Evolutionary conservation across 2,797 vertebrate genomes (phyloP), one percentile per base, ranked within the genome.

Genomic region (Xenopus petersii): DNA sequence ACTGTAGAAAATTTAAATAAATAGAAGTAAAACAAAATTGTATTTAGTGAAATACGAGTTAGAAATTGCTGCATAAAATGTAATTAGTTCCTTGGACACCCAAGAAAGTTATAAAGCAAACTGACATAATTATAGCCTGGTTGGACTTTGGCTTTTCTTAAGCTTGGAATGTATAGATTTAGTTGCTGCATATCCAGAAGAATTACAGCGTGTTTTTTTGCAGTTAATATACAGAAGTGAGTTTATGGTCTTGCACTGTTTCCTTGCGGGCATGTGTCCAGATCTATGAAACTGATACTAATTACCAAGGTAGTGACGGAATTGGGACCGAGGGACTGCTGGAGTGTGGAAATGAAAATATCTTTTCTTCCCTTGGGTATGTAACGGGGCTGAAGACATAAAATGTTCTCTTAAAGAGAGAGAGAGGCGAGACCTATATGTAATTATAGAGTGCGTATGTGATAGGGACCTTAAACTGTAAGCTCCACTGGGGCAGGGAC

Each of bases 251-350:
- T 8, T 75, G 12, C 12, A 17, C 15, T 69, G 10, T 69, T 69
- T 42, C 67, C 51, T 42, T 17, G 54, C 47, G 67, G 61, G 15
- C 1, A 75, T 55, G 33, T 30, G 59, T 36, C 48, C 69, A 49
- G 30, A 67, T 77, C 69, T 46, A 67, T 62, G 58, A 62, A 71
- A 67, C 33, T 72, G 64, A 68, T 70, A 72, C 70, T 72, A 77
- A 77, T 77, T 77, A 48, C 70, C 21, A 47, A 46, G 21, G 30
- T 55, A 54, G 13, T 55, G 33, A 67, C 63, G 61, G 56, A 30
- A 65, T 47, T 64, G 30, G 21, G 49, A 70, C 67, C 66, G 56
- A 58, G 62, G 16, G 13, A 70, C 7, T 6, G 17, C 67, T 10
- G 16, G 24, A 62, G 58, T 33, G 24, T 62, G 64, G 13, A 67